phyloP scores from a whole-genome alignment of 2,113 vertebrate genomes.

The Pavo muticus region DNA sequence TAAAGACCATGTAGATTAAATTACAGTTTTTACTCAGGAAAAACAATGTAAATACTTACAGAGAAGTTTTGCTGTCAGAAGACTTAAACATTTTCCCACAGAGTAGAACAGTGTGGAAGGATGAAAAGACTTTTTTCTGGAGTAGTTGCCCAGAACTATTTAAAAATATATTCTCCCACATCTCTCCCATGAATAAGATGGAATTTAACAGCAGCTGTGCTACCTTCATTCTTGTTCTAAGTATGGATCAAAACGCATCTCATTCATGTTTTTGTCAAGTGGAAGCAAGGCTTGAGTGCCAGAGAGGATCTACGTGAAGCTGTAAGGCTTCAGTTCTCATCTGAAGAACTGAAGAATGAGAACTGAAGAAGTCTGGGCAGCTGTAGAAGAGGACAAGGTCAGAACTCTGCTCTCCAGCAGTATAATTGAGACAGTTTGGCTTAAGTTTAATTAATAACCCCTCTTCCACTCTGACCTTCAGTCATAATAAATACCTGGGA shows the following conservation, averaged over 20 bases:
- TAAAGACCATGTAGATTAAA: not conserved
- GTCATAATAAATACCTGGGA: constrained; percentile 72
- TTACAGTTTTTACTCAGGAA: not conserved
- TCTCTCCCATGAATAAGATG: not conserved
- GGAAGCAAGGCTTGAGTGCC: not conserved
- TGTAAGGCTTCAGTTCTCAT: not conserved
- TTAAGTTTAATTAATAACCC: constrained; percentile 57
- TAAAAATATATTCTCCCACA: not conserved
- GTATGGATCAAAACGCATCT: not conserved
- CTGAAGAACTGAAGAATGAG: not conserved
- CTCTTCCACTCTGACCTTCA: constrained; percentile 71
- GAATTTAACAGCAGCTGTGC: not conserved
- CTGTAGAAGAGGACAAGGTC: constrained; percentile 16
- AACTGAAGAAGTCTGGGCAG: not conserved
- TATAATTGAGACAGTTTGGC: constrained; percentile 19
- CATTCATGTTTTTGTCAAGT: not conserved
- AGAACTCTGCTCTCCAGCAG: constrained; percentile 27
- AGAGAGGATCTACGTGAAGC: constrained; percentile 9
- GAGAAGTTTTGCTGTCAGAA: not conserved
- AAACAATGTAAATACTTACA: not conserved
- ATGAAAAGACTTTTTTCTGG: not conserved
- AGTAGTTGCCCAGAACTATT: not conserved
- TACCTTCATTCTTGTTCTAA: not conserved
- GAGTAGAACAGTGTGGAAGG: not conserved
- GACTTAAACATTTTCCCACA: not conserved